Evolutionary conservation across 2,797 vertebrate species (phyloP).

Genomic region (Nothura maculosa): DNA sequence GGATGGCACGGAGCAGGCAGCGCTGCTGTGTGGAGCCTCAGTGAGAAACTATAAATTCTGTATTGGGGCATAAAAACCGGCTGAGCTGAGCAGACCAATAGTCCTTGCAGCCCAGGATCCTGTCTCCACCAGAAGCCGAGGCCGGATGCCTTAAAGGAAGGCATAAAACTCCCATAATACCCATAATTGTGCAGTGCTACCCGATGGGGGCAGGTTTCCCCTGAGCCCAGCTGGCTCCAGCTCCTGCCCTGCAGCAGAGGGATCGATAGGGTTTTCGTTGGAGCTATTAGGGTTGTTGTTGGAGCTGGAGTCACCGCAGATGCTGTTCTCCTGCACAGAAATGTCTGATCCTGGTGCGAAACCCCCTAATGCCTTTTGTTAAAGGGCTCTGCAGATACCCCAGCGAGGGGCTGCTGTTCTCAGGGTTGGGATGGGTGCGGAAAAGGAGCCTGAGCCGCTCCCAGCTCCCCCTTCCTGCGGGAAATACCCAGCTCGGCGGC

Average conservation of each 20-base stretch:
- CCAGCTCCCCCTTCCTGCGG: background rate
- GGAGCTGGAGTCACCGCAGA: constrained; percentile 60
- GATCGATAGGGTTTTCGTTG: constrained; percentile 78
- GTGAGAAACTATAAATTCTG: constrained; percentile 63
- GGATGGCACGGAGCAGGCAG: background rate
- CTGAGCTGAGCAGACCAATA: constrained; percentile 27
- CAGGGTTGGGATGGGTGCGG: background rate
- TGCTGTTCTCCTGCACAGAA: constrained; percentile 41
- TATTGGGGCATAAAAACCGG: constrained; percentile 68
- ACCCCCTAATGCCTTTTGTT: background rate
- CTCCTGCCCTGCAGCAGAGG: constrained; percentile 67
- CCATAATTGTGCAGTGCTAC: constrained; percentile 71
- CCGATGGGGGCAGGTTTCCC: constrained; percentile 71
- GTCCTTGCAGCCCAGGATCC: constrained; percentile 20
- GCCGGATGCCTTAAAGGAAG: constrained; percentile 74
- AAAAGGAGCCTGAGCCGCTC: background rate
- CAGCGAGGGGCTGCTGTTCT: background rate
- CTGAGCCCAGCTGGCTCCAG: constrained; percentile 75
- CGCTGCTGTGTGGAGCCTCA: background rate
- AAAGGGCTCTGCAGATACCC: background rate
- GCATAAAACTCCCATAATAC: constrained; percentile 74
- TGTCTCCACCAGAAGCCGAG: constrained; percentile 53
- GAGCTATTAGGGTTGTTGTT: constrained; percentile 75
- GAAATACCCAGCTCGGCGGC: background rate
- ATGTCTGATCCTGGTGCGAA: constrained; percentile 18